These are phyloP conservation scores for Cephalopterus ornatus DNA, from an alignment of 2,113 vertebrate genomes.

Conservation along the genomic window DNA sequence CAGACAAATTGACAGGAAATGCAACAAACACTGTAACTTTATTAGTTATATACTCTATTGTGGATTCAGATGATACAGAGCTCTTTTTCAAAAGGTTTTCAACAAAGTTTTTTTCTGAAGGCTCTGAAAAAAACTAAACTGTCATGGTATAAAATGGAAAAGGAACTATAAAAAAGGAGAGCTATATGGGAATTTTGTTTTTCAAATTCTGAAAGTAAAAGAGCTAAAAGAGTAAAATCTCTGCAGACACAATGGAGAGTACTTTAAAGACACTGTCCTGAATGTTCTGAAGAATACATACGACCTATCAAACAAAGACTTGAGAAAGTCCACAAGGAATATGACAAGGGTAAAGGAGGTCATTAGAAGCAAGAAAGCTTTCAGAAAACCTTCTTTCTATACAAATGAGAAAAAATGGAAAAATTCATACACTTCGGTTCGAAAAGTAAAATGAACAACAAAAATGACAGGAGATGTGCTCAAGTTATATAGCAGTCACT, in stretches of 20 bases:
- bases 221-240: background rate
- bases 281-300: background rate
- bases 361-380: background rate
- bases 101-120: background rate
- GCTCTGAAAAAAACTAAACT: background rate
- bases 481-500: background rate
- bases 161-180: background rate
- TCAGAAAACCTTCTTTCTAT: background rate
- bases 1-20: background rate
- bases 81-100: background rate
- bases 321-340: background rate
- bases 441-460: background rate
- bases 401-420: background rate
- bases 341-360: background rate
- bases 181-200: background rate
- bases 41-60: background rate
- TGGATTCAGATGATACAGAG: background rate
- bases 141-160: background rate
- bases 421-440: background rate
- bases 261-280: background rate
- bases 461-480: background rate
- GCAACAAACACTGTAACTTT: background rate
- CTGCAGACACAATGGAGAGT: background rate
- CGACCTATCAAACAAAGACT: background rate
- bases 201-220: background rate